Evolutionary conservation across 2,888 invertebrate genomes (phyloP), one percentile per base, ranked within the genome.

Genomic region (Nebria brevicollis): DNA sequence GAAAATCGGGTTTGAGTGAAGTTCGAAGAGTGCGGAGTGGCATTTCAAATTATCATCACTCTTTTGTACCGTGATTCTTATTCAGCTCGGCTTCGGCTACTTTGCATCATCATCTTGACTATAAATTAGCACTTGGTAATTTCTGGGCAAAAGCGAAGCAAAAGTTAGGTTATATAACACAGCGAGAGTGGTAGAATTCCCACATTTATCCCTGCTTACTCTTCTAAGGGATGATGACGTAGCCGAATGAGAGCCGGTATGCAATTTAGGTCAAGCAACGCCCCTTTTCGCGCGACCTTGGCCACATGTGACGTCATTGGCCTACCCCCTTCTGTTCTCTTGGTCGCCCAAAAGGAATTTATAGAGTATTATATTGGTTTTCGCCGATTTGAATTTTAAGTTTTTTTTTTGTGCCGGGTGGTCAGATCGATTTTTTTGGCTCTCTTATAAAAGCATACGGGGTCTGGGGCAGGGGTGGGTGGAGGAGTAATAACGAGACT

Each of bases 221-320:
- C 70, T 20, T 26, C 20, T 25, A 8, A 10, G 25, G 70, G 7
- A 20, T 25, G 70, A 70, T 70, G 70, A 70, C 70, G 70, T 70
- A 25, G 34, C 34, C 34, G 70, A 26, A 70, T 34, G n/a, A 5
- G 11, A 70, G 4, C 70, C 34, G 54, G 54, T 13, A 13, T 54
- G 54, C 54, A 54, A 26, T 70, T 70, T 70, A 70, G 70, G 70
- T 70, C 70, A 70, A 20, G 13, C 68, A 25, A 70, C 70, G 20
- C 70, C 20, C 70, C 70, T 20, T 20, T 25, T 34, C 26, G 26
- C 25, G 20, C 70, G 70, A 70, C 70, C 70, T 70, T 70, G 70
- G 70, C 70, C 70, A 34, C 70, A n/a, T 70, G 20, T 70, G 70
- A 70, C 70, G 70, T 70, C 70, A 70, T 34, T 11, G 70, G 34